These are phyloP conservation scores for Caenorhabditis sp. DNA, from an alignment of 2,888 invertebrate species.

Conservation along the genomic window DNA sequence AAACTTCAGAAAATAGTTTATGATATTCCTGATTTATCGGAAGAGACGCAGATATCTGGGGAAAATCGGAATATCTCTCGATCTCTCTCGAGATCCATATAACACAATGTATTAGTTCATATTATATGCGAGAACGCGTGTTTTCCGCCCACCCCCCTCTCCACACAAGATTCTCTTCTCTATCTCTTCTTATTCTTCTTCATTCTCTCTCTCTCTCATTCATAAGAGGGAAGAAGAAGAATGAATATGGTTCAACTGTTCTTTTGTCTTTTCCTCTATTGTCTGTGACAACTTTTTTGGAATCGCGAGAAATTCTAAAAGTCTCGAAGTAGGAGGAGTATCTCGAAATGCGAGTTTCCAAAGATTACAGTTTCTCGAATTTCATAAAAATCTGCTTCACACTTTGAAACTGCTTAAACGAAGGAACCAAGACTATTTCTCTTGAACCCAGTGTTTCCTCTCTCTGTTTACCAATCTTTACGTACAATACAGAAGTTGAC, in stretches of 20 bases:
- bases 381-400: too few relatives aligned
- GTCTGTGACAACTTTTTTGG: background rate
- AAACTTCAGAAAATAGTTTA: too few relatives aligned
- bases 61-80: background rate
- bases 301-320: too few relatives aligned
- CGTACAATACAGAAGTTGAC: too few relatives aligned
- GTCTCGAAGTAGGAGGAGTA: too few relatives aligned
- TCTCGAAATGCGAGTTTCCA: too few relatives aligned
- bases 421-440: too few relatives aligned
- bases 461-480: too few relatives aligned
- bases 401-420: too few relatives aligned
- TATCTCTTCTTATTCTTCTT: background rate
- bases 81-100: background rate
- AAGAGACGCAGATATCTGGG: background rate
- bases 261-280: conserved; percentile 6
- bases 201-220: background rate
- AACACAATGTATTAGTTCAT: conserved; percentile 1
- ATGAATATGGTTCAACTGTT: conserved; percentile 22
- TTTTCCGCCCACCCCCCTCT: conserved; percentile 10
- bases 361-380: too few relatives aligned
- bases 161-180: background rate
- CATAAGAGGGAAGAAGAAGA: background rate
- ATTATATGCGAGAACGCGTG: conserved; percentile 33
- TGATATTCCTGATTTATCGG: too few relatives aligned
- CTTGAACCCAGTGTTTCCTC: too few relatives aligned